phyloP scores from a whole-genome alignment of 2,888 invertebrate genomes.

The Drosophila rubida region DNA sequence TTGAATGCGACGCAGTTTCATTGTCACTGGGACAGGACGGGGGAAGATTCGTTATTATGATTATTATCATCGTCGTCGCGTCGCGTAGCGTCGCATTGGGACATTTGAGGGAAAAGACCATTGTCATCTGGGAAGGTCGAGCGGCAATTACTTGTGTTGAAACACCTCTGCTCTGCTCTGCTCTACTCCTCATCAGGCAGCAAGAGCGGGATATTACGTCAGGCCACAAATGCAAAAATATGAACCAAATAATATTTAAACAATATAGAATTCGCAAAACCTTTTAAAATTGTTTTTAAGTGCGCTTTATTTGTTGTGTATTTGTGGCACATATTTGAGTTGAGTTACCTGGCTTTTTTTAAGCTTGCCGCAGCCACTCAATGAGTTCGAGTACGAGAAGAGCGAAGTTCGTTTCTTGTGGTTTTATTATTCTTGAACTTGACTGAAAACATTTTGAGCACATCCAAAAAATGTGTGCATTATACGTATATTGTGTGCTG shows the following conservation, averaged over 20 bases:
- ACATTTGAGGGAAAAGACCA: slow-evolving; percentile 48
- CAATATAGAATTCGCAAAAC: slow-evolving; percentile 62
- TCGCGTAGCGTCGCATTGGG: slow-evolving; percentile 16
- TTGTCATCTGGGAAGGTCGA: slow-evolving; percentile 73
- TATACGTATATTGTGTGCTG: background rate
- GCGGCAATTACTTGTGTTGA: slow-evolving; percentile 58
- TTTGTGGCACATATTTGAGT: slow-evolving; percentile 52
- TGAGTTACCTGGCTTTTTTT: slow-evolving; percentile 18
- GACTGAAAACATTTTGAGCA: background rate
- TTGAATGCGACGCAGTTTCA: slow-evolving; percentile 61
- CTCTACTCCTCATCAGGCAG: slow-evolving; percentile 17
- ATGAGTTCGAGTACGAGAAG: slow-evolving; percentile 6
- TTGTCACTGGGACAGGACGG: slow-evolving; percentile 15
- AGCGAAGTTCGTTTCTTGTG: background rate
- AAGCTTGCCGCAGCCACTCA: slow-evolving; percentile 23
- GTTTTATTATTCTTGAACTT: slow-evolving; percentile 6
- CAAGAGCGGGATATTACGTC: slow-evolving; percentile 62
- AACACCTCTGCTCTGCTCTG: slow-evolving; percentile 25
- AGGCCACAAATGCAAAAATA: slow-evolving; percentile 43
- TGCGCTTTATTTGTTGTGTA: slow-evolving; percentile 44
- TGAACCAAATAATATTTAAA: slow-evolving; percentile 67
- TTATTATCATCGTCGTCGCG: background rate
- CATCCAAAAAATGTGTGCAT: slow-evolving; percentile 1
- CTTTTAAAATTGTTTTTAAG: slow-evolving; percentile 68
- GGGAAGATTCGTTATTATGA: slow-evolving; percentile 18